These are phyloP conservation scores for Tipula lateralis DNA, from an alignment of 2,888 invertebrate species.

Conservation along the genomic window DNA sequence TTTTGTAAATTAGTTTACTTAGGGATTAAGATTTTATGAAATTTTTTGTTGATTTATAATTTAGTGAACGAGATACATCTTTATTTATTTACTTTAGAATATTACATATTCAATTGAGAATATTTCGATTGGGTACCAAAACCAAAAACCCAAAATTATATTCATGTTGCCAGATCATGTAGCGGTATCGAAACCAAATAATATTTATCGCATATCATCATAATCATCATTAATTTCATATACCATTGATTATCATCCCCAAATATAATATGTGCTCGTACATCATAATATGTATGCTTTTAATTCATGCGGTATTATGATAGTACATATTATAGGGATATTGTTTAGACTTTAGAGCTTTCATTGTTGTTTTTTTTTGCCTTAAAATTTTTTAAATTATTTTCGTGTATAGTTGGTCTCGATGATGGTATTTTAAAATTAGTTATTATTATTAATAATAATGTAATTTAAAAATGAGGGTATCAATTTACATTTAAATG, in stretches of 20 bases:
- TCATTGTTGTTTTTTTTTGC: neutral
- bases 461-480: neutral
- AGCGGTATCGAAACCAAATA: neutral
- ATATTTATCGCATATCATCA: neutral
- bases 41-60: neutral
- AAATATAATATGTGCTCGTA: neutral
- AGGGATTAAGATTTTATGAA: conserved; percentile 5
- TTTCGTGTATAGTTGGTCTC: neutral
- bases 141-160: neutral
- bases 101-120: neutral
- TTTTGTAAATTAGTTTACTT: neutral
- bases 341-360: neutral
- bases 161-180: neutral
- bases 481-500: conserved; percentile 24
- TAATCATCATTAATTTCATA: neutral
- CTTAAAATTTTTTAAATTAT: neutral
- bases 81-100: neutral
- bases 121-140: neutral
- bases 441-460: neutral
- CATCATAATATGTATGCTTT: neutral
- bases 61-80: neutral
- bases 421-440: neutral
- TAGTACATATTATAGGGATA: neutral
- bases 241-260: neutral
- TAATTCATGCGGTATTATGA: neutral